A percentile compares a stretch with the other conserved stretches of the same genome.
phyloP scores from a whole-genome alignment of 1,140 invertebrate genomes.

The Vanessa tameamea region DNA sequence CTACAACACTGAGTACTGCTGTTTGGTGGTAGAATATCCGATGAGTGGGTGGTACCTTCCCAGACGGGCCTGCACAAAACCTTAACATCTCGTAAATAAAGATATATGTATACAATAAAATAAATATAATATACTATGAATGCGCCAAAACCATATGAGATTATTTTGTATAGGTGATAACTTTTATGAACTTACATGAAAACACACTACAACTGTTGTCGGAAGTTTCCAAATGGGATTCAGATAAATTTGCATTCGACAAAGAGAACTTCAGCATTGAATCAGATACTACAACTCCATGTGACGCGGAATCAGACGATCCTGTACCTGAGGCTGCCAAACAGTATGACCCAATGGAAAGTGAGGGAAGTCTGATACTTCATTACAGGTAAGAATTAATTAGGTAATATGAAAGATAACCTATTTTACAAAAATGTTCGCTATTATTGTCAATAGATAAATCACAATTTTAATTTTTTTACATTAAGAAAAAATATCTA shows the following conservation, averaged over 20 bases:
- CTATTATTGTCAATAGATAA: too few relatives aligned
- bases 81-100: too few relatives aligned
- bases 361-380: conserved; percentile 63
- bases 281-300: conserved; percentile 64
- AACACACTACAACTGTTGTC: conserved; percentile 78
- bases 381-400: conserved; percentile 72
- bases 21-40: too few relatives aligned
- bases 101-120: too few relatives aligned
- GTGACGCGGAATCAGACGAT: conserved; percentile 78
- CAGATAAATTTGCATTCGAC: conserved; percentile 78
- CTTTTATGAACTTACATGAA: conserved; percentile 79
- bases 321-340: conserved; percentile 61
- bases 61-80: too few relatives aligned
- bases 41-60: too few relatives aligned
- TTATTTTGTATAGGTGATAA: conserved; percentile 55
- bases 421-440: too few relatives aligned
- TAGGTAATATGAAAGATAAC: too few relatives aligned
- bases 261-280: conserved; percentile 81
- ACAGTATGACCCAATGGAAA: conserved; percentile 77
- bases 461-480: too few relatives aligned
- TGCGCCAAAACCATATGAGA: not conserved
- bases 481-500: too few relatives aligned
- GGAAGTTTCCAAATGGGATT: conserved; percentile 80
- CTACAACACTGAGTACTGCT: too few relatives aligned
- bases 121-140: not conserved